A percentile compares a stretch with the other conserved stretches of the same genome.
phyloP scores from a whole-genome alignment of 2,888 invertebrate species.

The Yponomeuta cagnagella region DNA sequence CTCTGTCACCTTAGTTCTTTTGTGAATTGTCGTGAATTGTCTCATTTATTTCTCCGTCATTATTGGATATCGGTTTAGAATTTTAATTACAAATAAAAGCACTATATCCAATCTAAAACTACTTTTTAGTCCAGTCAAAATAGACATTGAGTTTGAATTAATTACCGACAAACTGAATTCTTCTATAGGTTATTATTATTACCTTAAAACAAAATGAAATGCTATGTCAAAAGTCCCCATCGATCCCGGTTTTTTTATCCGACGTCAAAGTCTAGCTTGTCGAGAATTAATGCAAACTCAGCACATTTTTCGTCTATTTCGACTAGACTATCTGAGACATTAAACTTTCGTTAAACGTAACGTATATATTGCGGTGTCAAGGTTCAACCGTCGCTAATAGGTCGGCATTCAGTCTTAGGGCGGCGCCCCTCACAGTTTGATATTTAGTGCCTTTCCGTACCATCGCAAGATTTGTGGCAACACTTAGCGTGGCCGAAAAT shows the following conservation, averaged over 20 bases:
- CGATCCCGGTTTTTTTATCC: too few species aligned
- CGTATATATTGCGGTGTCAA: conserved; percentile 39
- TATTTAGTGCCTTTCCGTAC: conserved; percentile 70
- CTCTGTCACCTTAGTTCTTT: too few species aligned
- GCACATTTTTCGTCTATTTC: too few species aligned
- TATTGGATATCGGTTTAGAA: background rate
- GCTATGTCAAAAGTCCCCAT: too few species aligned
- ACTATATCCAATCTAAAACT: background rate
- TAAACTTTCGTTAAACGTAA: background rate
- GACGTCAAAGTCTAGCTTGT: too few species aligned
- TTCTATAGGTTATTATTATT: too few species aligned
- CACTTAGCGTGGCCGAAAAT: conserved; percentile 47
- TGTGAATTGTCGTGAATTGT: too few species aligned
- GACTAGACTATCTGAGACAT: background rate
- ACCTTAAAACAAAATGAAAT: too few species aligned
- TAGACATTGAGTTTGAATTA: too few species aligned
- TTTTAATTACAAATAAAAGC: background rate
- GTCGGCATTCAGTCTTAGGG: conserved; percentile 43
- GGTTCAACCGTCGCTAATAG: conserved; percentile 63
- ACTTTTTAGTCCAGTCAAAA: background rate
- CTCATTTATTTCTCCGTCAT: background rate
- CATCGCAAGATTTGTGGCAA: conserved; percentile 66
- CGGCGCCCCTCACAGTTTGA: conserved; percentile 46
- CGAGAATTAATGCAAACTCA: too few species aligned
- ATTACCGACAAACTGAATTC: too few species aligned